A percentile compares a stretch with the other conserved stretches of the same genome.
These are phyloP conservation scores for Rhamnusium bicolor DNA, from an alignment of 2,888 invertebrate species.

Conservation along the genomic window DNA sequence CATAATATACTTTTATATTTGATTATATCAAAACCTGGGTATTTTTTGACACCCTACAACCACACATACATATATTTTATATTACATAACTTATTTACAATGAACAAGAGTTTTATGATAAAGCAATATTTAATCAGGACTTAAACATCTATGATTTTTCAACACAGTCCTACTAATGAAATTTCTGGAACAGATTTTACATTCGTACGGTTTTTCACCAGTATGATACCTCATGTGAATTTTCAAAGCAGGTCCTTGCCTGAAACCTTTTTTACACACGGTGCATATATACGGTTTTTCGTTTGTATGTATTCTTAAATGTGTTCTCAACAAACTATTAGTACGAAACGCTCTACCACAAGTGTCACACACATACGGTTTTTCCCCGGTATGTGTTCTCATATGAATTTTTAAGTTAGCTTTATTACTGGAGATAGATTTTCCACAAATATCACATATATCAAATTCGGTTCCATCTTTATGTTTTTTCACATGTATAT, in stretches of 20 bases:
- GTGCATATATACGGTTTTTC: conserved; percentile 20
- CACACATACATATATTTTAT: no score
- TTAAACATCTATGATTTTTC: conserved; percentile 54
- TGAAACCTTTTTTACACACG: background rate
- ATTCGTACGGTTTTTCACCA: background rate
- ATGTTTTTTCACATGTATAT: conserved; percentile 55
- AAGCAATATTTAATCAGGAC: background rate
- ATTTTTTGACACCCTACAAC: no score
- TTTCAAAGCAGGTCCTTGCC: background rate
- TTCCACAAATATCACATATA: conserved; percentile 59
- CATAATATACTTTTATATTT: no score
- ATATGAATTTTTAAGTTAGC: conserved; percentile 53
- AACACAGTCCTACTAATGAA: conserved; percentile 57
- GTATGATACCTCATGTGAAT: background rate
- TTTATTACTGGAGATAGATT: conserved; percentile 42
- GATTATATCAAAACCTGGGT: no score
- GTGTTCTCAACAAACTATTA: conserved; percentile 51
- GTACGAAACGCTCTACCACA: conserved; percentile 61
- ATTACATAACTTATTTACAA: no score
- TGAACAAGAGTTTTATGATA: no score
- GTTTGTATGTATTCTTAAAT: conserved; percentile 49
- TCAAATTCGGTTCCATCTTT: conserved; percentile 42
- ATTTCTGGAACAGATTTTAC: background rate
- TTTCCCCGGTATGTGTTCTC: conserved; percentile 60
- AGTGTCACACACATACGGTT: conserved; percentile 57